A percentile compares a stretch with the other conserved stretches of the same genome.
phyloP scores from a whole-genome alignment of 2,888 invertebrate species.

The Orchesella flavescens region DNA sequence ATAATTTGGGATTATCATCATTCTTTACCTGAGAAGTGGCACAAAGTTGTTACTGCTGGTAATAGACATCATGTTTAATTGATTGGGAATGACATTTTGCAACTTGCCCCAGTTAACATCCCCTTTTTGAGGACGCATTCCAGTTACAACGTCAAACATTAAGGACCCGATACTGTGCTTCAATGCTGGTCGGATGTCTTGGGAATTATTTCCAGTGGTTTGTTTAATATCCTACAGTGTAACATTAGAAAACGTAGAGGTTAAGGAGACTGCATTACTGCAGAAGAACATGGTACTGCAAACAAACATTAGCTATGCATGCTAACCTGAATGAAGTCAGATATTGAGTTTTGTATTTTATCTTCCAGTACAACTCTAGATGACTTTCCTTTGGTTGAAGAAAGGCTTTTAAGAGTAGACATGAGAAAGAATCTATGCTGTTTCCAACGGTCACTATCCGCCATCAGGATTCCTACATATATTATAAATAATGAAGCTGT shows the following conservation, averaged over 20 bases:
- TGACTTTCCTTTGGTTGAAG: constrained; percentile 82
- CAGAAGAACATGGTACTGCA: background rate
- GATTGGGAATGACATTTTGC: constrained; percentile 86
- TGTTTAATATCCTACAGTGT: constrained; percentile 55
- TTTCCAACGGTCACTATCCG: constrained; percentile 87
- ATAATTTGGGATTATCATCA: no score
- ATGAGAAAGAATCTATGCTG: constrained; percentile 86
- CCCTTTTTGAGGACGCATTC: constrained; percentile 78
- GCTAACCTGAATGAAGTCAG: constrained; percentile 71
- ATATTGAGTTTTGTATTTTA: constrained; percentile 79
- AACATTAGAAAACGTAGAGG: background rate
- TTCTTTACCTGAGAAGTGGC: constrained; percentile 82
- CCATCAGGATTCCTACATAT: constrained; percentile 84
- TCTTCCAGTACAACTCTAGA: constrained; percentile 79
- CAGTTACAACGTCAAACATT: constrained; percentile 85
- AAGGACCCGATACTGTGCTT: constrained; percentile 85
- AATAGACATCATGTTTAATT: constrained; percentile 86
- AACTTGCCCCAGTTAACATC: constrained; percentile 86
- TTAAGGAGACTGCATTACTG: background rate
- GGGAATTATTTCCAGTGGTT: constrained; percentile 17
- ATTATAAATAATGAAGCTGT: background rate
- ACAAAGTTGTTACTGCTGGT: constrained; percentile 89
- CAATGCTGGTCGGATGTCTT: constrained; percentile 73
- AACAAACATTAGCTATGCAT: background rate
- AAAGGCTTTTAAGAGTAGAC: constrained; percentile 82